phyloP scores from a whole-genome alignment of 2,797 vertebrate genomes.

The Artibeus jamaicensis region DNA sequence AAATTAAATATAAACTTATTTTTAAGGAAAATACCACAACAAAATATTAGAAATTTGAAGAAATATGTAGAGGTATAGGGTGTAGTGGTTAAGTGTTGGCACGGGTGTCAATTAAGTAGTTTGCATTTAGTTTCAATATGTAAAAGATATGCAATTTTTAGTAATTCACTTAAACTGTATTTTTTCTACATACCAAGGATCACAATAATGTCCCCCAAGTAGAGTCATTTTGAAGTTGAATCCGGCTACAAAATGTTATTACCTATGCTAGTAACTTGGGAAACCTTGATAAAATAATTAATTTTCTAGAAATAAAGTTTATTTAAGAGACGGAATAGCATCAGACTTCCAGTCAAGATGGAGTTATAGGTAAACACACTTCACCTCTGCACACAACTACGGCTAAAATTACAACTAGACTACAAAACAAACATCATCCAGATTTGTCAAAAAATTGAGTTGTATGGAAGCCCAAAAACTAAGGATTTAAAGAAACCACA shows the following conservation, averaged over 20 bases:
- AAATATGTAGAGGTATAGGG: not conserved
- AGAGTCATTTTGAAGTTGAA: not conserved
- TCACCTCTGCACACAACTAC: too few relatives aligned
- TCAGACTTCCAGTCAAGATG: too few relatives aligned
- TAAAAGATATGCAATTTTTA: not conserved
- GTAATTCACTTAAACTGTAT: not conserved
- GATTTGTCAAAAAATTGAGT: too few relatives aligned
- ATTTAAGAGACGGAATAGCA: not conserved
- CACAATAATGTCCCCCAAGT: not conserved
- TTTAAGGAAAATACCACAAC: not conserved
- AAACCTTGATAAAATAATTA: not conserved
- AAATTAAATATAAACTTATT: not conserved
- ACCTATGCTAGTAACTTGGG: not conserved
- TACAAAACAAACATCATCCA: too few relatives aligned
- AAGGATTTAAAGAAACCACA: too few relatives aligned
- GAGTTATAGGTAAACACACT: too few relatives aligned
- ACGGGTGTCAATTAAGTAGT: not conserved
- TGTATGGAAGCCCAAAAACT: too few relatives aligned
- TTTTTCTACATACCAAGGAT: not conserved
- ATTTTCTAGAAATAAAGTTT: not conserved
- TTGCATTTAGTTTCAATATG: not conserved
- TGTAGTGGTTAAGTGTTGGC: not conserved
- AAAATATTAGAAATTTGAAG: not conserved
- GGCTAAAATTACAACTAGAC: too few relatives aligned
- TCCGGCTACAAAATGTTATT: not conserved